These are phyloP conservation scores for Nemotelus nigrinus DNA, from an alignment of 2,888 invertebrate species.

Conservation along the genomic window DNA sequence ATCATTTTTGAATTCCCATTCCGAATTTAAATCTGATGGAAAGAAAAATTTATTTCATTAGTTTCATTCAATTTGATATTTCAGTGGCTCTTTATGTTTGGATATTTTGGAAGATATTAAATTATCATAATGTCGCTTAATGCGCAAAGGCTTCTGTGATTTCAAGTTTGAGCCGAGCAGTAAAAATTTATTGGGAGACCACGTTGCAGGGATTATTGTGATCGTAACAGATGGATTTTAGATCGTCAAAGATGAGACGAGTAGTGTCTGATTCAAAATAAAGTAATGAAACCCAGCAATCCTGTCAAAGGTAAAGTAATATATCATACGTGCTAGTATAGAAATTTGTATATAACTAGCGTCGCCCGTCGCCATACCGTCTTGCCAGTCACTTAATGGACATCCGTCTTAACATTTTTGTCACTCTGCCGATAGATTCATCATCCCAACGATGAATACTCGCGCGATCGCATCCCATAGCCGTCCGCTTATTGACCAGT, in stretches of 20 bases:
- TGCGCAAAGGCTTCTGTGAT: conserved; percentile 27
- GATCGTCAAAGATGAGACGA: too few species aligned
- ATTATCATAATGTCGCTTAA: conserved; percentile 30
- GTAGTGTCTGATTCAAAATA: too few species aligned
- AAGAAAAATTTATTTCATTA: neutral
- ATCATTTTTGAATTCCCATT: neutral
- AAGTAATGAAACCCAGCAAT: too few species aligned
- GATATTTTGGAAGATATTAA: conserved; percentile 9
- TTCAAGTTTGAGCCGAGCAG: conserved; percentile 3
- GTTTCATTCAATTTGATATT: conserved; percentile 21
- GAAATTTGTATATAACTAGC: too few species aligned
- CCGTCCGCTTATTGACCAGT: conserved; percentile 8
- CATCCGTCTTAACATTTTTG: conserved; percentile 44
- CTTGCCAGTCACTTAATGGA: conserved; percentile 33
- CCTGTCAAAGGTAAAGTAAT: too few species aligned
- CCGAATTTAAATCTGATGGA: conserved; percentile 10
- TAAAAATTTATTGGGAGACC: neutral
- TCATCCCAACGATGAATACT: conserved; percentile 21
- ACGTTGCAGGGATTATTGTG: too few species aligned
- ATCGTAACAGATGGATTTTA: too few species aligned
- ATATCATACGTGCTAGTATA: too few species aligned
- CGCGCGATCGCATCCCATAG: neutral
- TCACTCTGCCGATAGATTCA: conserved; percentile 38
- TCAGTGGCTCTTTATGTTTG: conserved; percentile 30
- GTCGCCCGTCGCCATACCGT: neutral